Base-by-base conservation (phyloP, 1,140 invertebrate species). In the Callitettix versicolor region DNA sequence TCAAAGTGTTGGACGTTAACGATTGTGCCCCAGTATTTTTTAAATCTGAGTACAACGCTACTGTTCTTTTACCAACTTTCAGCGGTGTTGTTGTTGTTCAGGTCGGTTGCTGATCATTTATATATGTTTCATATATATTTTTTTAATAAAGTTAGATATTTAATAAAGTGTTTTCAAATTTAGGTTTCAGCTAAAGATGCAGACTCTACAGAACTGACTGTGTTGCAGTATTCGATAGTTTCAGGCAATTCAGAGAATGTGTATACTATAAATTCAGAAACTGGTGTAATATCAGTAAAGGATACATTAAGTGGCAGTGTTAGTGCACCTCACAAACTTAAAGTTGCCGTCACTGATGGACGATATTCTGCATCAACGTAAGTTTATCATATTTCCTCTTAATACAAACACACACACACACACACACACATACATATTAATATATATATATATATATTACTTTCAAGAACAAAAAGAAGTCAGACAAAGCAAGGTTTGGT, bases 1-100 rank as follows among this genome's bases (percentile, higher is more conserved):
- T 95, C 40, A 80, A 79, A 36, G 86, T 95, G 0, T 78, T 83
- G 60, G 91, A 94, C 70, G 82, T 88, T 60, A 95, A 95, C 69
- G 91, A 95, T 67, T 88, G 84, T 60, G 77, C 86, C 9, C 91
- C 91, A 0, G 71, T 73, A 44, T 95, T 92, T 67, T 68, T 74
- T 14, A 71, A 79, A 44, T 68, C 73, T 1, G 72, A 79, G 59
- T 91, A 90, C 67, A 85, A 84, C 60, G 79, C 83, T 0, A 87
- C 82, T 3, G 69, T 96, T n/a, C 71, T 91, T 14, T 64, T 92
- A 24, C 92, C 92, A 17, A 88, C 87, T 1, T 85, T 84, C 64
- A 74, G 78, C 59, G 81, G 85, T 63, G 81, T 88, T 1, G 76
- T 78, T 2, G 78, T 88, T 14, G 62, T 82, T 12, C 72, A 74